Evolutionary conservation across 2,113 vertebrate species (phyloP).

Genomic region (Struthidea cinerea): DNA sequence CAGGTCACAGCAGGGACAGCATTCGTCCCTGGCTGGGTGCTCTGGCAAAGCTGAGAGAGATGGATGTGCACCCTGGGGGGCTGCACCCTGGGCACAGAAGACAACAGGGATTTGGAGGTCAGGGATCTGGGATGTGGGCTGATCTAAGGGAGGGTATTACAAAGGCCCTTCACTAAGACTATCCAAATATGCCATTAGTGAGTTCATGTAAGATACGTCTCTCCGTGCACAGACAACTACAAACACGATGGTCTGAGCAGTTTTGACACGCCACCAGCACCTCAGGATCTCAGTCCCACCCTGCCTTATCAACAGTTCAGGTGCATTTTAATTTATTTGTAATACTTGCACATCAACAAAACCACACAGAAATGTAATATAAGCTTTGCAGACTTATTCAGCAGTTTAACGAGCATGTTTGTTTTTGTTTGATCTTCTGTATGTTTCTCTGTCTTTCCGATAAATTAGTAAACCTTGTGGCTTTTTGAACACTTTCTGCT

Average conservation of each 20-base stretch:
- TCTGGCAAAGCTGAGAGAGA: not conserved
- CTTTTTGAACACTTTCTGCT: constrained; percentile 54
- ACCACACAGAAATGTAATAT: constrained; percentile 24
- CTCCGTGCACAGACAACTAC: not conserved
- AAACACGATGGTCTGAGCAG: not conserved
- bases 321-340: constrained; percentile 30
- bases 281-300: constrained; percentile 6
- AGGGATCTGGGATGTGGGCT: not conserved
- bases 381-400: constrained; percentile 28
- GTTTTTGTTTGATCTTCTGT: constrained; percentile 46
- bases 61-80: not conserved
- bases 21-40: not conserved
- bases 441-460: constrained; percentile 40
- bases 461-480: constrained; percentile 60
- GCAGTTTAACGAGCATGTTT: constrained; percentile 38
- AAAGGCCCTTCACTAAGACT: not conserved
- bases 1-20: not conserved
- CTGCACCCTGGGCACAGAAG: not conserved
- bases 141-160: not conserved
- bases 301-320: constrained; percentile 15
- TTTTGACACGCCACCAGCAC: not conserved
- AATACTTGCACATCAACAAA: constrained; percentile 31
- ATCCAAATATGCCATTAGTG: not conserved
- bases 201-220: not conserved
- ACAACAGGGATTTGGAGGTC: not conserved